phyloP scores from a whole-genome alignment of 2,797 vertebrate genomes.

The Peromyscus eremicus region DNA sequence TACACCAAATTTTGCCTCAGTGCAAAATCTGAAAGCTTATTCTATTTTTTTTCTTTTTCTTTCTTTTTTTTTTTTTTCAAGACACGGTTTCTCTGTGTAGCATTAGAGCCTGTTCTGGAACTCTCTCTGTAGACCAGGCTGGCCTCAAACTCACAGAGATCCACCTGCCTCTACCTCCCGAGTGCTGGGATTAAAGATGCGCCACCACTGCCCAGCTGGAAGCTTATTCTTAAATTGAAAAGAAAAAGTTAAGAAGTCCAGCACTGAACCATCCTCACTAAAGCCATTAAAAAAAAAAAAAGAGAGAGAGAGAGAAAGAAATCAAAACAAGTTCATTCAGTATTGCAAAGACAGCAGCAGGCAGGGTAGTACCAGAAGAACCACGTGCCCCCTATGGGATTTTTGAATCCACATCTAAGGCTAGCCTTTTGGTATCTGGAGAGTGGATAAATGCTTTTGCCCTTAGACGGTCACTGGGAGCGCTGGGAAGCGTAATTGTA shows the following conservation, averaged over 20 bases:
- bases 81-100: too few species aligned
- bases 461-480: not conserved
- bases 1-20: not conserved
- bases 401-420: not conserved
- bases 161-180: too few species aligned
- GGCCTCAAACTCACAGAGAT: too few species aligned
- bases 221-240: not conserved
- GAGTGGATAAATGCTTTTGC: not conserved
- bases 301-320: not conserved
- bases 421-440: not conserved
- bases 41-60: not conserved
- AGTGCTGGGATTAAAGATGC: too few species aligned
- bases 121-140: too few species aligned
- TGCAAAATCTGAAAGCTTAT: constrained; percentile 36
- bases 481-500: not conserved
- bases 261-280: not conserved
- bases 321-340: not conserved
- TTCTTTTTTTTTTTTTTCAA: too few species aligned
- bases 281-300: not conserved
- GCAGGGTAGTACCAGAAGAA: not conserved
- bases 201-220: not conserved
- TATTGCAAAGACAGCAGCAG: not conserved
- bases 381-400: not conserved
- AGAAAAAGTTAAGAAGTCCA: not conserved
- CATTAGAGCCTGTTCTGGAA: too few species aligned